A percentile compares a stretch with the other conserved stretches of the same genome.
phyloP scores from a whole-genome alignment of 2,888 invertebrate genomes.

The Eudemis profundana region DNA sequence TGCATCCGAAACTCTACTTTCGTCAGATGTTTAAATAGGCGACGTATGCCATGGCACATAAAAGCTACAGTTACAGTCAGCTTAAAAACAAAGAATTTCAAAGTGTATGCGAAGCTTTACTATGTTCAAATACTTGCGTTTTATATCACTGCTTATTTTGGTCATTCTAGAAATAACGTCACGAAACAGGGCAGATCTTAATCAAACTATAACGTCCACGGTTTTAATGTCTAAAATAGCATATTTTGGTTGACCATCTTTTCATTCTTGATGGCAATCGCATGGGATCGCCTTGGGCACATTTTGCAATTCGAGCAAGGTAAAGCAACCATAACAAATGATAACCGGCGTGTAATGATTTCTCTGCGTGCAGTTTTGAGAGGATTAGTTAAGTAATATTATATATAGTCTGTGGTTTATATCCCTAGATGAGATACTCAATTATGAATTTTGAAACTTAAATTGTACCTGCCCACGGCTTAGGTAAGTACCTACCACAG shows the following conservation, averaged over 20 bases:
- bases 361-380: slow-evolving; percentile 14
- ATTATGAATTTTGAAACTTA: neutral
- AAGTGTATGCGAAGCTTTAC: no score
- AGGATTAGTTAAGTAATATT: no score
- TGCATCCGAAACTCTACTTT: no score
- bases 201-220: slow-evolving; percentile 19
- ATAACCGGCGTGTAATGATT: slow-evolving; percentile 26
- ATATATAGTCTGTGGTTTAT: slow-evolving; percentile 5
- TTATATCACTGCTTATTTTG: neutral
- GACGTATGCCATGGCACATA: no score
- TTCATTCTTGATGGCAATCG: slow-evolving; percentile 26
- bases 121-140: neutral
- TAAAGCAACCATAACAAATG: slow-evolving; percentile 33
- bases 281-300: slow-evolving; percentile 34
- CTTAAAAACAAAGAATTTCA: no score
- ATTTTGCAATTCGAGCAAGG: slow-evolving; percentile 41
- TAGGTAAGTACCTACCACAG: no score
- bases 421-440: slow-evolving; percentile 3
- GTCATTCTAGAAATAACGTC: slow-evolving; percentile 23
- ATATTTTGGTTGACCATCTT: slow-evolving; percentile 33
- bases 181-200: slow-evolving; percentile 35
- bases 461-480: no score
- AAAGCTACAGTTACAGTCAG: no score
- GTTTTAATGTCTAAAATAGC: slow-evolving; percentile 23
- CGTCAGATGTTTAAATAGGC: no score